Evolutionary conservation across 2,888 invertebrate genomes (phyloP).

Genomic region (Scaptomyza polygonia): DNA sequence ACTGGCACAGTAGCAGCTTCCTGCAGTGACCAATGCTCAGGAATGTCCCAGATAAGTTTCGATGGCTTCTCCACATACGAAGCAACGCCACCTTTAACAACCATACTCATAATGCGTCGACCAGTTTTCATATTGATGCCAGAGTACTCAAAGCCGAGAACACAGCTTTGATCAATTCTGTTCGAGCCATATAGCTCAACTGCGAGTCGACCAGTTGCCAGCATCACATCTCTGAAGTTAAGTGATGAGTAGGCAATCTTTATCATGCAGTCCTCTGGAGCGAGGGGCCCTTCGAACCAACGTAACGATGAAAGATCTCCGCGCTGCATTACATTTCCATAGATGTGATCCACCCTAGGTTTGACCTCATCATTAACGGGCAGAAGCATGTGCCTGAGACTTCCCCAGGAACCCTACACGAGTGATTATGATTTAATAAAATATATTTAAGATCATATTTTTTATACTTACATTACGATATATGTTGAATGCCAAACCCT

Average conservation of each 20-base stretch:
- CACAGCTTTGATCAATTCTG: constrained; percentile 87
- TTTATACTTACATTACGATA: constrained; percentile 85
- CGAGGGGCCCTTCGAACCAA: constrained; percentile 91
- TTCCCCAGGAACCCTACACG: constrained; percentile 86
- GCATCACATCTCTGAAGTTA: constrained; percentile 98
- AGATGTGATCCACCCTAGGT: constrained; percentile 88
- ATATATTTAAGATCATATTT: background rate
- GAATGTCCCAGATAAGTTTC: constrained; percentile 87
- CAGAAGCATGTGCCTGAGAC: constrained; percentile 92
- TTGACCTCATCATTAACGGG: constrained; percentile 83
- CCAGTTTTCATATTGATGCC: constrained; percentile 86
- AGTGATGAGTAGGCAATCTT: constrained; percentile 89
- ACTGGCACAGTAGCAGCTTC: constrained; percentile 92
- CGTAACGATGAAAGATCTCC: constrained; percentile 94
- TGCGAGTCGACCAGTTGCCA: constrained; percentile 94
- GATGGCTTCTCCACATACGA: constrained; percentile 82
- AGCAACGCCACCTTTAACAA: constrained; percentile 85
- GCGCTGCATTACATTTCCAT: constrained; percentile 89
- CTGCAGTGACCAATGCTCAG: constrained; percentile 89
- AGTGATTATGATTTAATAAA: background rate
- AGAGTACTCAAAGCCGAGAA: constrained; percentile 89
- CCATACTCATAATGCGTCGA: constrained; percentile 88
- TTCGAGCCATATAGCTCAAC: constrained; percentile 91
- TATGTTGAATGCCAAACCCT: constrained; percentile 93
- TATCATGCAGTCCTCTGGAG: constrained; percentile 85